These are phyloP conservation scores for Cotesia glomerata DNA, from an alignment of 1,140 invertebrate genomes.

Conservation along the genomic window DNA sequence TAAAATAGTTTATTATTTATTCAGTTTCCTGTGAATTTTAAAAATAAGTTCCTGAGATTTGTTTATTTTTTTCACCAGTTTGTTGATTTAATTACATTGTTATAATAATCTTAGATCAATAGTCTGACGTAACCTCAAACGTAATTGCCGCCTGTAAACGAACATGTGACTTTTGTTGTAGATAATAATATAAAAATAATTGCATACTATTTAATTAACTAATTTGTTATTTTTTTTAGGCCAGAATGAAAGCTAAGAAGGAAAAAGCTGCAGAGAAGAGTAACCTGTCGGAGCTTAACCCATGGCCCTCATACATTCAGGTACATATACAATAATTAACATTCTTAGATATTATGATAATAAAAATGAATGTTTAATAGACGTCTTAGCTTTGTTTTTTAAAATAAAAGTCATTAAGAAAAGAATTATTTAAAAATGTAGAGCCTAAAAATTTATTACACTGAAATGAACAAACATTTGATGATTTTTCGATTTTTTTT, in stretches of 20 bases:
- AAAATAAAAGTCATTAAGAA: no score
- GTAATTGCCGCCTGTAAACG: background rate
- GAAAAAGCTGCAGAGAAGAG: slow-evolving; percentile 63
- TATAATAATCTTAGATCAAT: slow-evolving; percentile 38
- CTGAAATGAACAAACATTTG: no score
- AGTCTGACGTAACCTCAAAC: slow-evolving; percentile 41
- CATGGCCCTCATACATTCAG: slow-evolving; percentile 80
- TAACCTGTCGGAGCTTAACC: slow-evolving; percentile 71
- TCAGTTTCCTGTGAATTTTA: background rate
- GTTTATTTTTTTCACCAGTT: slow-evolving; percentile 5
- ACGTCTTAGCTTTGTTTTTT: no score
- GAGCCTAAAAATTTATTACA: no score
- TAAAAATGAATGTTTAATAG: no score
- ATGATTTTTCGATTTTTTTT: no score
- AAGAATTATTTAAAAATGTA: no score
- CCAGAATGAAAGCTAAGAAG: slow-evolving; percentile 68
- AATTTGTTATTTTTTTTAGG: slow-evolving; percentile 40
- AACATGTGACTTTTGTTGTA: background rate
- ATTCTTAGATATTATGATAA: background rate
- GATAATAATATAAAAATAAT: background rate
- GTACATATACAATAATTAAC: slow-evolving; percentile 41
- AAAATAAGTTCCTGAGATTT: background rate
- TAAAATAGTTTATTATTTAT: slow-evolving; percentile 33
- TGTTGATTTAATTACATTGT: background rate
- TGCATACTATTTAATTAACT: no score